phyloP scores from a whole-genome alignment of 2,888 invertebrate genomes.

The Cephus nigrinus region DNA sequence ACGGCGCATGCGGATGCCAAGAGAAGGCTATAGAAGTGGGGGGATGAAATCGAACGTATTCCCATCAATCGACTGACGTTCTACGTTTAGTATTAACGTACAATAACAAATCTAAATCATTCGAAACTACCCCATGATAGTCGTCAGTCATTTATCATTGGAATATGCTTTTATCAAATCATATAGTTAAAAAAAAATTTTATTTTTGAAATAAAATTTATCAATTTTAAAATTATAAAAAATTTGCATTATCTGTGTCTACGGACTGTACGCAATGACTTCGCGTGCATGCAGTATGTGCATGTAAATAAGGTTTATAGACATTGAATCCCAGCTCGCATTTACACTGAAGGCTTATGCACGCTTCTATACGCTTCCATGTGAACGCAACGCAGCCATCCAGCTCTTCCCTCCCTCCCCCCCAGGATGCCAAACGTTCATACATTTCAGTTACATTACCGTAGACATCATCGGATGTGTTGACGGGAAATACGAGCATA shows the following conservation, averaged over 20 bases:
- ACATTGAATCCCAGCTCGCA: neutral
- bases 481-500: slow-evolving; percentile 66
- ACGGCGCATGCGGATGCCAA: slow-evolving; percentile 56
- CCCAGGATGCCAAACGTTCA: slow-evolving; percentile 48
- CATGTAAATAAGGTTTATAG: neutral
- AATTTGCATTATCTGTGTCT: too few species aligned
- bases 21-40: slow-evolving; percentile 17
- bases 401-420: too few species aligned
- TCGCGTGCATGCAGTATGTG: neutral
- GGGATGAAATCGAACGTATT: slow-evolving; percentile 4
- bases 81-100: neutral
- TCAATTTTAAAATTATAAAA: neutral
- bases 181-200: neutral
- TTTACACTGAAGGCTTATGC: neutral
- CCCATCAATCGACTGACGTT: neutral
- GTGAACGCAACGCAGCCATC: slow-evolving; percentile 35
- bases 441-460: slow-evolving; percentile 65
- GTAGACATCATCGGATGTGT: slow-evolving; percentile 64
- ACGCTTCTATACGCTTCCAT: neutral
- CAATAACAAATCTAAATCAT: too few species aligned
- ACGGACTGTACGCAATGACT: neutral
- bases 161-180: neutral
- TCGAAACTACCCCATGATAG: neutral
- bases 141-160: neutral
- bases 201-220: neutral